Evolutionary conservation across 2,113 vertebrate species (phyloP), one percentile per base, ranked within the genome.

Genomic region (Indicator maculatus): DNA sequence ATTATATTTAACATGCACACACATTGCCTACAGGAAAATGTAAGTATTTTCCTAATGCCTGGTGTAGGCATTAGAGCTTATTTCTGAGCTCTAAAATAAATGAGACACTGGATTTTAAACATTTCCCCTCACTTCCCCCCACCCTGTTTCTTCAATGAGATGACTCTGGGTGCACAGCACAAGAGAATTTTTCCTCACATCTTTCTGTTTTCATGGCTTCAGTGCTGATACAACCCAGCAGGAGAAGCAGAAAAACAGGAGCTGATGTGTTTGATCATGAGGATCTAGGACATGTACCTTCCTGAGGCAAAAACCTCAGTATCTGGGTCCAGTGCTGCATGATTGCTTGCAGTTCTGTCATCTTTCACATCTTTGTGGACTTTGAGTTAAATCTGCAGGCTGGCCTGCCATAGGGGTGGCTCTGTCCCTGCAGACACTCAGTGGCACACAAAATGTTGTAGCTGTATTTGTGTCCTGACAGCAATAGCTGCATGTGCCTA

Each of bases 121-220:
- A 6, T 58, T 71, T 71, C 3, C 5, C 11, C 17, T 2, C 2
- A 4, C 5, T 11, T 12, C 2, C 3, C 1, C 0, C 2, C 28
- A 36, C 5, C 3, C 36, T 45, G 3, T 75, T 84, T 78, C 44
- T 87, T 60, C 65, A 28, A 31, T 27, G 45, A 65, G 58, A 24
- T 71, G 28, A 7, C 5, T 71, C 19, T 64, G 52, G 16, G 28
- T 60, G 20, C 33, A 21, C 28, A 74, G 38, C 47, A 27, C 8
- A 28, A 0, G 2, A 70, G 17, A 71, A 81, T 2, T 67, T 77
- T 81, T 55, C 65, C 39, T 82, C 64, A 18, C 11, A 6, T 41
- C 2, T 45, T 12, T 59, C 8, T 47, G 74, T 76, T 47, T 21
- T 64, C 19, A 15, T 16, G 21, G 15, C 18, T 90, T 88, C 30